Evolutionary conservation across 2,113 vertebrate genomes (phyloP), one percentile per base, ranked within the genome.

Genomic region (Climacteris rufus): DNA sequence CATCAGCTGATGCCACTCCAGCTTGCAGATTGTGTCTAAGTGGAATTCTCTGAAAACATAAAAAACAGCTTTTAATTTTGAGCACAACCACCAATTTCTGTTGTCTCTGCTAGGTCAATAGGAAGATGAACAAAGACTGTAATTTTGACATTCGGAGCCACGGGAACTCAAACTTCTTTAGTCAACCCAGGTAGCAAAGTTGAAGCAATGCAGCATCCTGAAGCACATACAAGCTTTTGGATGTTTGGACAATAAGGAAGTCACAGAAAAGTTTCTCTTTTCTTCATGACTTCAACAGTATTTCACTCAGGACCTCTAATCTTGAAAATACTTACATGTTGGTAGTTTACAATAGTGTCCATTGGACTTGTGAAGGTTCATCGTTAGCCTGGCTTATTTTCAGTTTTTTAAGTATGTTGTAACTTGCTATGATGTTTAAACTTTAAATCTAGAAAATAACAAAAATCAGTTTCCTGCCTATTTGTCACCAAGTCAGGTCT

Each of bases 1-100:
- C 93, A 94, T 91, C 78, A 47, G 31, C 52, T 83, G 87, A 81
- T 81, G 59, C 60, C n/a, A 40, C 64, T 94, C 57, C 87, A 93
- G 61, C 35, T 42, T 84, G 57, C 54, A 92, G 45, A 40, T 83
- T 71, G 18, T 53, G 18, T 57, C 75, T 52, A 31, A 90, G 53
- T 23, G 71, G 83, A 81, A 45, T 56, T 94, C n/a, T 23, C 60
- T 80, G 30, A 93, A 90, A 86, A 53, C 23, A 40, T 6, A 47
- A 69, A 63, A 59, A 81, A 0, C 15, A 45, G 6, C 24, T 22
- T 24, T 75, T 75, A 42, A 66, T 80, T 83, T 63, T 90, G 53
- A 87, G 39, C 14, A 45, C 9, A 12, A 19, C 13, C 15, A 81
- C 54, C 25, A 30, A 4, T 68, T 88, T 45, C 30, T 3, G 2